phyloP scores from a whole-genome alignment of 2,113 vertebrate species.

The Seriola quinqueradiata region DNA sequence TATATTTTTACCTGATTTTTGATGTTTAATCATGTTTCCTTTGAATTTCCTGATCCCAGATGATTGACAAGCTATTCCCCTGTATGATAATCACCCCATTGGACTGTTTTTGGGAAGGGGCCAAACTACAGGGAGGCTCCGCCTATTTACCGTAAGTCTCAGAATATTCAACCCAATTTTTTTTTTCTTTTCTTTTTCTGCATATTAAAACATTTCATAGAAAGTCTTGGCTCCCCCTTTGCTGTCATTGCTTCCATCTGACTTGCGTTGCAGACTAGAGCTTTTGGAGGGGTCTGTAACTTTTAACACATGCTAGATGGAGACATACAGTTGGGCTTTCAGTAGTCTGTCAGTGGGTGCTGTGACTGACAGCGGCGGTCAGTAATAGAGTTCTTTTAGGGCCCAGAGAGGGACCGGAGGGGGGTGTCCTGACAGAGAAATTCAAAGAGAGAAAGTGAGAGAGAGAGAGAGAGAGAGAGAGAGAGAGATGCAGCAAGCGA shows the following conservation, averaged over 20 bases:
- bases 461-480: constrained; percentile 70
- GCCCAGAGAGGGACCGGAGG: constrained; percentile 63
- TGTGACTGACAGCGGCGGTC: constrained; percentile 76
- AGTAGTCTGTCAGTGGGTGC: constrained; percentile 70
- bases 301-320: constrained; percentile 72
- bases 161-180: constrained; percentile 49
- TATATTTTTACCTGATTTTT: background rate
- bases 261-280: constrained; percentile 24
- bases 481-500: constrained; percentile 54
- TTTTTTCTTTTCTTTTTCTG: background rate
- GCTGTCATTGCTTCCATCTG: constrained; percentile 61
- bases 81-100: constrained; percentile 98
- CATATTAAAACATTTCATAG: constrained; percentile 44
- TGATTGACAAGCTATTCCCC: constrained; percentile 99
- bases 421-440: constrained; percentile 68
- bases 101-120: constrained; percentile 99
- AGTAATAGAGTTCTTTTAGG: constrained; percentile 83
- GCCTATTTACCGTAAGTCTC: constrained; percentile 97
- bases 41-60: constrained; percentile 82
- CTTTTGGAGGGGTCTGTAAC: constrained; percentile 48
- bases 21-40: constrained; percentile 33
- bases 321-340: constrained; percentile 78
- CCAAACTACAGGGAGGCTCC: constrained; percentile 97
- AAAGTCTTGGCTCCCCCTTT: constrained; percentile 25
- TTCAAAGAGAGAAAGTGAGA: constrained; percentile 73